Percentiles rank a stretch among this genome's conserved stretches.
phyloP scores from a whole-genome alignment of 2,888 invertebrate genomes.

The Cryptus armator region DNA sequence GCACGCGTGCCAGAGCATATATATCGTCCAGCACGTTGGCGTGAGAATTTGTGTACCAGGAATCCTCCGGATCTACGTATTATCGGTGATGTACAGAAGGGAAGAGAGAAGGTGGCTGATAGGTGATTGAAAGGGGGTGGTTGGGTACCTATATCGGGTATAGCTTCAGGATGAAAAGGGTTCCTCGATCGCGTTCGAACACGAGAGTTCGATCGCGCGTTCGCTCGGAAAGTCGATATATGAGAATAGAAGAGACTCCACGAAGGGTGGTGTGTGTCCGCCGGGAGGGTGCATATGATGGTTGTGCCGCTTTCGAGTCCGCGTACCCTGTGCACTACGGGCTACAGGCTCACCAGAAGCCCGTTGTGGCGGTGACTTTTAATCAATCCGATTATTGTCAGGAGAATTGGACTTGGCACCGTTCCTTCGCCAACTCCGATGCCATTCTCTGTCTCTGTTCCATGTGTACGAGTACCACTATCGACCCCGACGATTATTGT shows the following conservation, averaged over 20 bases:
- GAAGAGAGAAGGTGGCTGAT: slow-evolving; percentile 10
- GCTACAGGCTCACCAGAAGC: slow-evolving; percentile 35
- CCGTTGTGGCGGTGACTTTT: slow-evolving; percentile 76
- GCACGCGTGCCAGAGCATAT: slow-evolving; percentile 28
- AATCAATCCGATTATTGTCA: slow-evolving; percentile 80
- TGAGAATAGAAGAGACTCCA: slow-evolving; percentile 40
- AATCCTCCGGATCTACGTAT: slow-evolving; percentile 16
- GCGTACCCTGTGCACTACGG: not conserved
- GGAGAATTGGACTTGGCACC: slow-evolving; percentile 76
- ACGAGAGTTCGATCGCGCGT: slow-evolving; percentile 46
- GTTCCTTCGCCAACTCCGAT: slow-evolving; percentile 67
- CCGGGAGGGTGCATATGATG: slow-evolving; percentile 24
- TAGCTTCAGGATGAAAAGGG: slow-evolving; percentile 60
- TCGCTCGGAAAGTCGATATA: slow-evolving; percentile 59
- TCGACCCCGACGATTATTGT: slow-evolving; percentile 35
- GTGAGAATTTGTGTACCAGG: slow-evolving; percentile 39
- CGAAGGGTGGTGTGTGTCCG: slow-evolving; percentile 2
- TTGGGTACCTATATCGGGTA: slow-evolving; percentile 31
- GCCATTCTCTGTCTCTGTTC: slow-evolving; percentile 35
- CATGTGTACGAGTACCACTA: slow-evolving; percentile 62
- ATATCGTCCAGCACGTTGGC: slow-evolving; percentile 4
- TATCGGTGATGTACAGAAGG: not conserved
- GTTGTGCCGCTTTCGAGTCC: slow-evolving; percentile 19
- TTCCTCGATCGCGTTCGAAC: slow-evolving; percentile 42
- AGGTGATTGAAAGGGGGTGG: slow-evolving; percentile 33